Evolutionary conservation across 2,113 vertebrate species (phyloP).

Genomic region (Pedetes capensis): DNA sequence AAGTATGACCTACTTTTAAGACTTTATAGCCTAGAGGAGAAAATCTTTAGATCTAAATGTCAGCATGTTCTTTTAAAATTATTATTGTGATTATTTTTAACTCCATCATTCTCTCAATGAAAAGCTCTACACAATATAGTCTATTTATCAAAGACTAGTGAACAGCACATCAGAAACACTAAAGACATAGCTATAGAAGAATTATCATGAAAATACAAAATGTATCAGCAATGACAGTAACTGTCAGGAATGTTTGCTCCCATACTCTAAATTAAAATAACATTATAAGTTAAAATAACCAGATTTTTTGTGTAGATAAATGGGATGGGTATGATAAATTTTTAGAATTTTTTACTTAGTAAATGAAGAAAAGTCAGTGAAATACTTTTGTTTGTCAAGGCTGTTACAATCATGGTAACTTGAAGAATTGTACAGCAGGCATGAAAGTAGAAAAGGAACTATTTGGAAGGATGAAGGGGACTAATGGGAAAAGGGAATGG

Average conservation of each 20-base stretch:
- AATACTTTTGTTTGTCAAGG: background rate
- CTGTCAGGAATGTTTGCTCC: conserved; percentile 20
- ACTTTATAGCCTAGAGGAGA: conserved; percentile 67
- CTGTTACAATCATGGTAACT: background rate
- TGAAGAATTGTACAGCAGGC: background rate
- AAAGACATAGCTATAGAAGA: conserved; percentile 32
- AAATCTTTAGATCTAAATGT: conserved; percentile 78
- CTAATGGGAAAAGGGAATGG: too few species aligned
- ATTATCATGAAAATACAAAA: conserved; percentile 58
- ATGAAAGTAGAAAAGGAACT: too few species aligned
- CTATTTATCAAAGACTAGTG: conserved; percentile 64
- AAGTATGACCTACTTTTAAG: conserved; percentile 70
- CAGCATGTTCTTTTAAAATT: conserved; percentile 73
- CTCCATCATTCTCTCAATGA: conserved; percentile 66
- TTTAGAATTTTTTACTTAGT: background rate
- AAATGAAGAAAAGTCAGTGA: conserved; percentile 20
- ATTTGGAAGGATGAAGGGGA: too few species aligned
- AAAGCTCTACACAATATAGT: conserved; percentile 61
- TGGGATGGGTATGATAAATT: background rate
- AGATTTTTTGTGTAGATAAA: background rate
- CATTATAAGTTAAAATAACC: conserved; percentile 8
- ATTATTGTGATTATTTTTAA: conserved; percentile 79
- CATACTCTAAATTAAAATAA: background rate
- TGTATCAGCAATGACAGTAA: background rate
- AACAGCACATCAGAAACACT: conserved; percentile 58